Base-by-base conservation (phyloP, 1,140 invertebrate genomes). In the Cyclina sinensis region DNA sequence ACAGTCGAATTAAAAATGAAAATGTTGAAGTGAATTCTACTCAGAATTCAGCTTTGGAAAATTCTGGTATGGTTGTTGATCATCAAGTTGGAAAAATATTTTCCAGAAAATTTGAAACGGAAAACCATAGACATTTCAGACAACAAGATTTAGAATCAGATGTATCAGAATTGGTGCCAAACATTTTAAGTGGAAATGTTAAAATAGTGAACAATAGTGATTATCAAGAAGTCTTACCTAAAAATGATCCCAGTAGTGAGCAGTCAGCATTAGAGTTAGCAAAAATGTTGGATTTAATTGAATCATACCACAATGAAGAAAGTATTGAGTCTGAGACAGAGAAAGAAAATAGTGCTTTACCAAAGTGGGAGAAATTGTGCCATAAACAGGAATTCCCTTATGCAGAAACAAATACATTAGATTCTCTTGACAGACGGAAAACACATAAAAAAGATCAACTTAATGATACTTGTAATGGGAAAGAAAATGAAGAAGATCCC, bases 231-330 rank as follows among this genome's bases (percentile, higher is more conserved):
- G 24, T 39, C 2, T 70, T 70, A 70, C 14, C 46, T 4, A 27
- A 27, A 3, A 78, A 78, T 78, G 48, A 78, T 0, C 3, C 21
- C 7, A 54, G 48, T 48, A 14, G 32, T 57, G 57, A 65, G 7
- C 27, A 16, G 0, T 12, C 80, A 0, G 24, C 16, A 18, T 12
- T 32, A 18, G 80, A 82, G 21, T 35, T 82, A 39, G 46, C 59
- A 27, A 78, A 86, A 37, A 78, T 86, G 84, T 65, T 86, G 68
- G 70, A 86, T 76, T 62, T 86, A 73, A 39, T 86, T 9, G 74
- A 86, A 57, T 86, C 84, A 16, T 86, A 86, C 57, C 30, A 57
- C 1, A 21, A 3, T 16, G n/a, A 43, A 48, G 73, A 27, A 4
- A 0, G 27, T 2, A 78, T 12, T 78, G 43, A 78, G 18, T 16